Conservation (phyloP, 2,888 invertebrate species). For the Oxyteleia sp. region DNA sequence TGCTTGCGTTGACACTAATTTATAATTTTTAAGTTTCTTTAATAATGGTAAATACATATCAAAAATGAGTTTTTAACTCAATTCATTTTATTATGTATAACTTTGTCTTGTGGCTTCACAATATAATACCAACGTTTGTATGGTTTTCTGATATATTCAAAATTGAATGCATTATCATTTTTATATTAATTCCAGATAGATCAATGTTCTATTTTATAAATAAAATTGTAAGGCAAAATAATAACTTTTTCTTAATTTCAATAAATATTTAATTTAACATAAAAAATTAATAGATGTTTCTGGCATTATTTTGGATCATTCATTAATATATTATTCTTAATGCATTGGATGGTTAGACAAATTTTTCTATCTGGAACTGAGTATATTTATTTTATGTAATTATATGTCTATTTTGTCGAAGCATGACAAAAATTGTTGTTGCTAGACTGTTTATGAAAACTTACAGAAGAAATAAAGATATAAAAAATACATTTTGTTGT, state of each 20-base stretch:
- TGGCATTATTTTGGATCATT: neutral
- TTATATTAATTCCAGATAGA: slow-evolving; percentile 28
- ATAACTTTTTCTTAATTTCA: neutral
- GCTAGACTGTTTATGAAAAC: slow-evolving; percentile 58
- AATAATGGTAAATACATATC: slow-evolving; percentile 16
- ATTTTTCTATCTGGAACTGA: slow-evolving; percentile 19
- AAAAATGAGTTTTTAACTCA: slow-evolving; percentile 2
- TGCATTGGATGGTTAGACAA: slow-evolving; percentile 3
- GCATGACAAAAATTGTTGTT: slow-evolving; percentile 52
- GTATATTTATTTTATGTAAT: slow-evolving; percentile 33
- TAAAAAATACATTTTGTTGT: too few species aligned
- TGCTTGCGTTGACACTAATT: slow-evolving; percentile 56
- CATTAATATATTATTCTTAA: neutral
- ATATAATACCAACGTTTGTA: slow-evolving; percentile 27
- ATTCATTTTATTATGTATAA: slow-evolving; percentile 9
- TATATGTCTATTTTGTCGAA: slow-evolving; percentile 27
- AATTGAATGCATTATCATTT: neutral
- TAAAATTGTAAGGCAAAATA: neutral
- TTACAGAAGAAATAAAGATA: slow-evolving; percentile 51
- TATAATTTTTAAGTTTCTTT: slow-evolving; percentile 61
- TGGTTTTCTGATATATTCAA: slow-evolving; percentile 25
- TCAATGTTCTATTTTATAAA: slow-evolving; percentile 16
- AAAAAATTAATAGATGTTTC: too few species aligned
- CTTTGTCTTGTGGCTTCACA: slow-evolving; percentile 6
- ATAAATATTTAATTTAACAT: neutral